phyloP scores from a whole-genome alignment of 2,888 invertebrate genomes.

The Eubasilissa splendida region DNA sequence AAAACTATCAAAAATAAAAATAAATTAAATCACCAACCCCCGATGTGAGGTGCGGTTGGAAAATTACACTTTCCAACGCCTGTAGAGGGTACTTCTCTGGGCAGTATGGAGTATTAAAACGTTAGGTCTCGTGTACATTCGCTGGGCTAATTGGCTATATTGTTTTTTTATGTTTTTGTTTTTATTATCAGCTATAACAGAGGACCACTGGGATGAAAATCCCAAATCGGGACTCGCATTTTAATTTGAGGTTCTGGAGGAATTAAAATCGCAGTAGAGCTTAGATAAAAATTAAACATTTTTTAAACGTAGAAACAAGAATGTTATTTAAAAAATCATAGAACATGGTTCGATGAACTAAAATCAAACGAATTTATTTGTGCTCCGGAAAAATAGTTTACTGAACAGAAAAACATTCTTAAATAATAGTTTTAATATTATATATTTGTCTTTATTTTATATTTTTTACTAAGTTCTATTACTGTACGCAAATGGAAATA shows the following conservation, averaged over 20 bases:
- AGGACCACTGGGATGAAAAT: slow-evolving; percentile 31
- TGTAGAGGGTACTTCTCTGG: slow-evolving; percentile 22
- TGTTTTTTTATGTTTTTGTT: slow-evolving; percentile 47
- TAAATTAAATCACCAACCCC: background rate
- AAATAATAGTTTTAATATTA: too few relatives aligned
- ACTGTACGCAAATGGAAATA: too few relatives aligned
- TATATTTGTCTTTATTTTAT: too few relatives aligned
- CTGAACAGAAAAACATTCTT: too few relatives aligned
- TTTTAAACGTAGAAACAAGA: too few relatives aligned
- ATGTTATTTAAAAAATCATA: too few relatives aligned
- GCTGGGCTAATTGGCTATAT: slow-evolving; percentile 49
- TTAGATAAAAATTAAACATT: too few relatives aligned
- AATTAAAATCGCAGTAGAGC: slow-evolving; percentile 6
- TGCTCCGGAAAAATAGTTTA: too few relatives aligned
- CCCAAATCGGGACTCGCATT: slow-evolving; percentile 35
- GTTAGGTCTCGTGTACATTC: slow-evolving; percentile 42
- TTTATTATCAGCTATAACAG: slow-evolving; percentile 47
- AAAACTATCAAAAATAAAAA: background rate
- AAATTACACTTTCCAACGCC: slow-evolving; percentile 48
- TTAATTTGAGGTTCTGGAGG: slow-evolving; percentile 28
- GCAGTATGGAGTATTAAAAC: slow-evolving; percentile 40
- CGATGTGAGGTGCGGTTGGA: slow-evolving; percentile 22
- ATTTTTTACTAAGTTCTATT: too few relatives aligned
- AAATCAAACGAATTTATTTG: too few relatives aligned
- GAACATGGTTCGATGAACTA: too few relatives aligned